phyloP scores from a whole-genome alignment of 2,888 invertebrate genomes.

The Tipula lateralis region DNA sequence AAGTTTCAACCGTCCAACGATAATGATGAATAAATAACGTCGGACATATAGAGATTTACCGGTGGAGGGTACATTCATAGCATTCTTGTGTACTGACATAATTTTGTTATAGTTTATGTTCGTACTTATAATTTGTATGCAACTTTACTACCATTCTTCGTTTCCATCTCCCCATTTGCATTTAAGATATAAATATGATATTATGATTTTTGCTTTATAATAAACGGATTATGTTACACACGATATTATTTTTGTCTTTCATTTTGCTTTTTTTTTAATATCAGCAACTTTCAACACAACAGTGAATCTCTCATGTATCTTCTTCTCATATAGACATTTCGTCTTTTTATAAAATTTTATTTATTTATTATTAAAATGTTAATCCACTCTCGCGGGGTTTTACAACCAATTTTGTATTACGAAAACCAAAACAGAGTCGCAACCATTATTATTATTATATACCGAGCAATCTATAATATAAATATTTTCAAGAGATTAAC shows the following conservation, averaged over 20 bases:
- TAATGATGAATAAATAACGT: too few species aligned
- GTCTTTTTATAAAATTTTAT: not conserved
- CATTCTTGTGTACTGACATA: too few species aligned
- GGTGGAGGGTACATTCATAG: too few species aligned
- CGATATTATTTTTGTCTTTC: too few species aligned
- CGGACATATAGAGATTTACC: too few species aligned
- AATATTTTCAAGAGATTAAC: not conserved
- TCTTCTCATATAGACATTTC: not conserved
- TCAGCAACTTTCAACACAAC: conserved; percentile 1
- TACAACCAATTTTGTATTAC: not conserved
- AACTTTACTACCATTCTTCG: not conserved
- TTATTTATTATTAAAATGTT: not conserved
- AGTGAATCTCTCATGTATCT: not conserved
- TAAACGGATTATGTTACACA: not conserved
- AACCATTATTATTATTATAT: not conserved
- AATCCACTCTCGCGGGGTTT: conserved; percentile 5
- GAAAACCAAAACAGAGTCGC: not conserved
- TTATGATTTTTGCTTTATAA: not conserved
- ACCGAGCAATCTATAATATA: not conserved
- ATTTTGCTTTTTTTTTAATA: not conserved
- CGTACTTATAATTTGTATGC: not conserved
- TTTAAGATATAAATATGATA: not conserved
- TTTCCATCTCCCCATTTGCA: not conserved
- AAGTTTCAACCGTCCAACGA: too few species aligned
- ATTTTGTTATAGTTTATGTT: too few species aligned